A percentile compares a stretch with the other conserved stretches of the same genome.
Conservation (phyloP, 2,113 vertebrate species). For the Speoplatyrhinus poulsoni region DNA sequence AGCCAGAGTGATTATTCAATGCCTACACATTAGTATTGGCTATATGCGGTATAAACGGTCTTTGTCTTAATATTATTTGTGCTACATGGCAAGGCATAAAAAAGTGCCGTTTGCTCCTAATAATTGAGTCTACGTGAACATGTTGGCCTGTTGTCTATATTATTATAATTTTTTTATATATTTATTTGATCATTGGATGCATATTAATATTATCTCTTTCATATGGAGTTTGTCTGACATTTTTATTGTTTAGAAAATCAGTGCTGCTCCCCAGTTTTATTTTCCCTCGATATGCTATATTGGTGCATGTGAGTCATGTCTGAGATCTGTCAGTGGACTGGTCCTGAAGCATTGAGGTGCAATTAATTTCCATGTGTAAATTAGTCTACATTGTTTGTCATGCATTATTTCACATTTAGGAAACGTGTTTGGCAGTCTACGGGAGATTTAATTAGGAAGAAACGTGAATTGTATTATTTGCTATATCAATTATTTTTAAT, state of each 20-base stretch:
- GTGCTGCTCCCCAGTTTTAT: background rate
- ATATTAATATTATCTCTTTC: background rate
- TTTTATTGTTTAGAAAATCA: too few relatives aligned
- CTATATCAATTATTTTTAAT: too few relatives aligned
- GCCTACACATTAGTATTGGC: slow-evolving; percentile 16
- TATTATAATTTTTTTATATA: background rate
- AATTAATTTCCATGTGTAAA: slow-evolving; percentile 49
- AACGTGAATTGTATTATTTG: too few relatives aligned
- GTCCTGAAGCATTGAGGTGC: slow-evolving; percentile 47
- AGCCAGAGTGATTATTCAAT: slow-evolving; percentile 2
- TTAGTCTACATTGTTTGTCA: slow-evolving; percentile 38
- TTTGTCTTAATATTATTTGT: slow-evolving; percentile 27
- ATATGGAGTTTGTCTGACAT: too few relatives aligned
- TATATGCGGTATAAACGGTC: slow-evolving; percentile 32
- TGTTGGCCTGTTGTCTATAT: too few relatives aligned
- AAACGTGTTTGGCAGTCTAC: background rate
- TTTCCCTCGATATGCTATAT: slow-evolving; percentile 59
- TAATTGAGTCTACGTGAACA: slow-evolving; percentile 8
- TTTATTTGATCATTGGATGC: background rate
- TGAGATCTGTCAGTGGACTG: slow-evolving; percentile 46
- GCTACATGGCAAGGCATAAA: background rate
- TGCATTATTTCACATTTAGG: slow-evolving; percentile 33
- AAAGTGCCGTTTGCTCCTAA: slow-evolving; percentile 1
- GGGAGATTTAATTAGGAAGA: too few relatives aligned
- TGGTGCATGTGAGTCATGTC: slow-evolving; percentile 56